Evolutionary conservation across 2,888 invertebrate genomes (phyloP).

Genomic region (Drosophila engyochracea): DNA sequence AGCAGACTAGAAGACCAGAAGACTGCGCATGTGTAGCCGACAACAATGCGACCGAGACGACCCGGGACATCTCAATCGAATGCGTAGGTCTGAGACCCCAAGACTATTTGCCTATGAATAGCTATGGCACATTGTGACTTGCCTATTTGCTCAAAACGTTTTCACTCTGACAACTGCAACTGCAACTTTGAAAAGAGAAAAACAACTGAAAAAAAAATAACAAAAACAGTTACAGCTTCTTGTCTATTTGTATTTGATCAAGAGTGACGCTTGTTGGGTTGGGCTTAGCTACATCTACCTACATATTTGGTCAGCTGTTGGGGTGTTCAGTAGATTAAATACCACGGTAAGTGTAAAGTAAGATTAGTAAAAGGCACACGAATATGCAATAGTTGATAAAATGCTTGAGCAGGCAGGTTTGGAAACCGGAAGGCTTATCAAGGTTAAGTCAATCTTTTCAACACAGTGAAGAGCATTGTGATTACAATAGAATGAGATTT

Average conservation of each 20-base stretch:
- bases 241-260: slow-evolving; percentile 72
- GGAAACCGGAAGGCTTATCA: slow-evolving; percentile 32
- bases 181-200: slow-evolving; percentile 23
- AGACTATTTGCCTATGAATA: slow-evolving; percentile 47
- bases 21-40: slow-evolving; percentile 67
- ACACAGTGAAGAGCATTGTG: not conserved
- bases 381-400: slow-evolving; percentile 19
- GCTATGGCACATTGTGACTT: slow-evolving; percentile 18
- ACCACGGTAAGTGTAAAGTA: slow-evolving; percentile 19
- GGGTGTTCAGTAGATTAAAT: slow-evolving; percentile 31
- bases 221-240: slow-evolving; percentile 66
- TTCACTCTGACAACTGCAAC: slow-evolving; percentile 62
- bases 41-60: slow-evolving; percentile 51
- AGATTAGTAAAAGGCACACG: slow-evolving; percentile 42
- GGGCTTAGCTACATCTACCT: slow-evolving; percentile 25
- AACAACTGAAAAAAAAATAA: slow-evolving; percentile 7
- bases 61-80: slow-evolving; percentile 61
- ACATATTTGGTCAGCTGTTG: slow-evolving; percentile 69
- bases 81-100: slow-evolving; percentile 22
- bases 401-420: not conserved
- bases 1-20: slow-evolving; percentile 31
- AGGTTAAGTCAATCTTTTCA: slow-evolving; percentile 16
- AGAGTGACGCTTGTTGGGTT: slow-evolving; percentile 56
- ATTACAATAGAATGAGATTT: not conserved
- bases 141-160: slow-evolving; percentile 65